These are phyloP conservation scores for Cataglyphis livida DNA, from an alignment of 2,888 invertebrate species.

Conservation along the genomic window DNA sequence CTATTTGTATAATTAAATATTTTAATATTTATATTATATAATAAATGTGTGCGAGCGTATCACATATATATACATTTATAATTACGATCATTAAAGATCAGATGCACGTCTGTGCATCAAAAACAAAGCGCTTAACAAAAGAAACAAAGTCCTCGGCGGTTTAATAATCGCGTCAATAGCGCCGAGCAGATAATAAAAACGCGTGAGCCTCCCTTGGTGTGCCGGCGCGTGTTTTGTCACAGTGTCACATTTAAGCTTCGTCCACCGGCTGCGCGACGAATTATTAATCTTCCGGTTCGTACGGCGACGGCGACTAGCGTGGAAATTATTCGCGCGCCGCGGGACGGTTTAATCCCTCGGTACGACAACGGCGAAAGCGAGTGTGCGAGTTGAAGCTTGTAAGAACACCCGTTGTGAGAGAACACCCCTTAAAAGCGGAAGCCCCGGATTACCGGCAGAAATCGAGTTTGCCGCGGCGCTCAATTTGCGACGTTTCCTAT, in stretches of 20 bases:
- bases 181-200: conserved; percentile 18
- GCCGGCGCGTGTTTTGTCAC: conserved; percentile 34
- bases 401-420: conserved; percentile 63
- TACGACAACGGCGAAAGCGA: conserved; percentile 57
- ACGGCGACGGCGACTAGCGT: conserved; percentile 59
- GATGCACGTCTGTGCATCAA: not conserved
- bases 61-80: not conserved
- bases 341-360: conserved; percentile 78
- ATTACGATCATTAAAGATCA: conserved; percentile 8
- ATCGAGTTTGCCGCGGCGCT: conserved; percentile 84
- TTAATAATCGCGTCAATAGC: conserved; percentile 45
- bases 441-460: conserved; percentile 83
- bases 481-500: conserved; percentile 85
- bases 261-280: conserved; percentile 72
- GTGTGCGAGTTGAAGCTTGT: conserved; percentile 55
- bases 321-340: conserved; percentile 79
- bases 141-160: not conserved
- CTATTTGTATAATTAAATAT: not conserved
- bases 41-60: not conserved
- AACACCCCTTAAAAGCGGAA: conserved; percentile 81
- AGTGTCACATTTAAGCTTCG: conserved; percentile 68
- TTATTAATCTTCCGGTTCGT: conserved; percentile 79
- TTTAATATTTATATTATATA: not conserved
- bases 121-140: conserved; percentile 2
- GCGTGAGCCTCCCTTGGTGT: conserved; percentile 1